phyloP scores from a whole-genome alignment of 2,113 vertebrate species.

The Ciconia boyciana region DNA sequence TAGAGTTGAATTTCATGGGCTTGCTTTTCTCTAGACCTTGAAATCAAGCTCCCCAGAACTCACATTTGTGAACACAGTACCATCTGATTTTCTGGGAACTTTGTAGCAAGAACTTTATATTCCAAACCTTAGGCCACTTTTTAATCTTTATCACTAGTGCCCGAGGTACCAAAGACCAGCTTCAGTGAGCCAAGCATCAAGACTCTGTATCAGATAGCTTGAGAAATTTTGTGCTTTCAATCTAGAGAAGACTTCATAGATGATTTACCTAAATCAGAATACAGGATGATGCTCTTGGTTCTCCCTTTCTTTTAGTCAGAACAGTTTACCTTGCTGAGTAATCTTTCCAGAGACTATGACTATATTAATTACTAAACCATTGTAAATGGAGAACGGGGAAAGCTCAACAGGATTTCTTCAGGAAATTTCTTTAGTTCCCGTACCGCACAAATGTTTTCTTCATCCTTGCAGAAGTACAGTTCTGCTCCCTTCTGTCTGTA shows the following conservation, averaged over 20 bases:
- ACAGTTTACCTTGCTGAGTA: background rate
- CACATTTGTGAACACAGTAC: accelerated
- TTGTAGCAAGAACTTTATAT: background rate
- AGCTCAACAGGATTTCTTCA: background rate
- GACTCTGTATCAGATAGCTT: background rate
- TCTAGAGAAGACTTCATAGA: background rate
- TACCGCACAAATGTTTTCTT: background rate
- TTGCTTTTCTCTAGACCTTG: background rate
- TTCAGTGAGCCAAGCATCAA: background rate
- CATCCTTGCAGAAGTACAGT: background rate
- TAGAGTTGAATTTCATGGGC: background rate
- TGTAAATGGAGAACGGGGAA: background rate
- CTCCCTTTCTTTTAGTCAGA: background rate
- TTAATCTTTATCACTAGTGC: background rate
- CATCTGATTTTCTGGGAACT: background rate
- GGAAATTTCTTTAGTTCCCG: background rate
- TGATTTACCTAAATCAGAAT: background rate
- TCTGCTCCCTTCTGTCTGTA: background rate
- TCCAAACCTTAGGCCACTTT: background rate
- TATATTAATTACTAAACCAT: background rate
- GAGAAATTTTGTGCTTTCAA: background rate
- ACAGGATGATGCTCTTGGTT: background rate
- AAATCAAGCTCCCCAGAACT: background rate
- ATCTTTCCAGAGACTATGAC: background rate
- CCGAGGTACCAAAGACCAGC: background rate